Evolutionary conservation across 92 coral and sea anemone species (phyloP).

Genomic region (Siderastrea radians): DNA sequence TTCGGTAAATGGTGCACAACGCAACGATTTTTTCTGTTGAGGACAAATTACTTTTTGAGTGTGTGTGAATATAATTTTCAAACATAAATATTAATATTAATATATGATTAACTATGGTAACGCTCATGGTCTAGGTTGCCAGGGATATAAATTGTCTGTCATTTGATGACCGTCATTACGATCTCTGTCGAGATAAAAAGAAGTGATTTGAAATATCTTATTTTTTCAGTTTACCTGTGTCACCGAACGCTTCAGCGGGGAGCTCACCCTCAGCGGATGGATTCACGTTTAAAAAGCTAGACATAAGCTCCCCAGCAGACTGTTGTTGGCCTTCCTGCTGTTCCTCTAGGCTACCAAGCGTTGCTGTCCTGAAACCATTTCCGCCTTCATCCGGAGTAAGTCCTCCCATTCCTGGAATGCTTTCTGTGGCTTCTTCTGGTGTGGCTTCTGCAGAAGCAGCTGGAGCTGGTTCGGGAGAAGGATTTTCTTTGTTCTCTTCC

Average conservation of each 20-base stretch:
- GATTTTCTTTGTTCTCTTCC: slow-evolving; percentile 7
- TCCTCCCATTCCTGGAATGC: slow-evolving; percentile 15
- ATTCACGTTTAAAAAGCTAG: slow-evolving; percentile 12
- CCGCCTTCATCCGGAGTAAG: neutral
- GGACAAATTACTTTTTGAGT: too few relatives aligned
- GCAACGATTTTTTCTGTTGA: too few relatives aligned
- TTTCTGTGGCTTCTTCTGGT: slow-evolving; percentile 12
- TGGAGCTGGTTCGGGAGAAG: slow-evolving; percentile 21
- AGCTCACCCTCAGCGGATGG: slow-evolving; percentile 28
- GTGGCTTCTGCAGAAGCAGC: neutral
- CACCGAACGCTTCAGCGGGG: slow-evolving; percentile 20
- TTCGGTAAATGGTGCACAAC: too few relatives aligned
- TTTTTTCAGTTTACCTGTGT: slow-evolving; percentile 22
- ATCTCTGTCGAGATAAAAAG: too few relatives aligned
- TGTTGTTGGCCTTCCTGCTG: slow-evolving; percentile 15
- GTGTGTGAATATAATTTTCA: too few relatives aligned
- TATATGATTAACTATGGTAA: too few relatives aligned
- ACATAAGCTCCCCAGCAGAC: slow-evolving; percentile 15
- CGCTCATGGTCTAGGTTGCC: too few relatives aligned
- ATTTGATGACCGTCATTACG: too few relatives aligned
- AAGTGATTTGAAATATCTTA: too few relatives aligned
- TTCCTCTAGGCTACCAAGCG: neutral
- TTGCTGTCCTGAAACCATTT: slow-evolving; percentile 11
- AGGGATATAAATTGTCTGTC: too few relatives aligned
- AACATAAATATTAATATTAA: too few relatives aligned